phyloP scores from a whole-genome alignment of 2,113 vertebrate genomes.

The Microcebus lehilahytsara region DNA sequence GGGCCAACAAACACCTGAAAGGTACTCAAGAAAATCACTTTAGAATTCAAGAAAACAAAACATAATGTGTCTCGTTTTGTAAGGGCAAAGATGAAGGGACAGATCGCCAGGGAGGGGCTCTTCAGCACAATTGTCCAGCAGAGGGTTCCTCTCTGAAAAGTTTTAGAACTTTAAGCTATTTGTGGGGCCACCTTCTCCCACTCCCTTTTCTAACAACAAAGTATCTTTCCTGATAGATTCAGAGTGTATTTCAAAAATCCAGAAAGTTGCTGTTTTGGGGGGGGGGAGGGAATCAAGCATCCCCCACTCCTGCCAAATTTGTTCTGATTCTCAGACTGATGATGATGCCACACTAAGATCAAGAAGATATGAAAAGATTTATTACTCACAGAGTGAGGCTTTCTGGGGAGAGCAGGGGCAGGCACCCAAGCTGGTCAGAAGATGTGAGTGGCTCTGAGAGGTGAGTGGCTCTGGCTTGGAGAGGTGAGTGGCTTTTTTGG shows the following conservation, averaged over 20 bases:
- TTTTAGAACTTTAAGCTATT: neutral
- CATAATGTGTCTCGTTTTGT: neutral
- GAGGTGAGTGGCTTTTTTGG: neutral
- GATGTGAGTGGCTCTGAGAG: neutral
- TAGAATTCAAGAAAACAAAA: neutral
- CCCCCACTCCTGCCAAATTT: neutral
- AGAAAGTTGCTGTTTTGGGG: neutral
- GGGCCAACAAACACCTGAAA: neutral
- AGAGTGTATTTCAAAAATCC: neutral
- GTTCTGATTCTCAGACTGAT: neutral
- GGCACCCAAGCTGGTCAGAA: neutral
- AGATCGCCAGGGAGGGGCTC: neutral
- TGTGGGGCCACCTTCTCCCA: neutral
- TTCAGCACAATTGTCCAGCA: neutral
- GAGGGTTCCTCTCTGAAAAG: too few species aligned
- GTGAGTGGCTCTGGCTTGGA: neutral
- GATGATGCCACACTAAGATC: neutral
- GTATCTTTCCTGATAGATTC: neutral
- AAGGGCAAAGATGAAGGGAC: neutral
- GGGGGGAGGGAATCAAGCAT: neutral
- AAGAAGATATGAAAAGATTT: neutral
- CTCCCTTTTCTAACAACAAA: neutral
- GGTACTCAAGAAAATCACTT: neutral
- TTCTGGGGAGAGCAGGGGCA: neutral
- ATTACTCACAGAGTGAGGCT: neutral